Evolutionary conservation across 1,140 invertebrate species (phyloP), one percentile per base, ranked within the genome.

Genomic region (Drosophila nannoptera): DNA sequence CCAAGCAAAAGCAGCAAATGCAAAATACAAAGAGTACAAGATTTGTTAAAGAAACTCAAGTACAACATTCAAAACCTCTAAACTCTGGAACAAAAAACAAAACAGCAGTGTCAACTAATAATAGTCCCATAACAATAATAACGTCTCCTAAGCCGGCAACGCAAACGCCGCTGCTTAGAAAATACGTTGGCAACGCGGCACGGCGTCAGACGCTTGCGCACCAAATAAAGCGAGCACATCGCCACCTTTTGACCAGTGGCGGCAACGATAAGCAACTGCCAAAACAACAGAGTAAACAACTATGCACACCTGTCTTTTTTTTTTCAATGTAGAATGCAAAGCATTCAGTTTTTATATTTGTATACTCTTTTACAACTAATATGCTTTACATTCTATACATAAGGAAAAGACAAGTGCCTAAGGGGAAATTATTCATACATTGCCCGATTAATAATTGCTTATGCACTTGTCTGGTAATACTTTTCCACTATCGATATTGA

Each of bases 171-270:
- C 22, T 65, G 60, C 56, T 70, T 12, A 86, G 78, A 63, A 67
- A 71, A 61, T 69, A 67, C 22, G 65, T 80, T 66, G 69, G 69
- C 70, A 80, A 67, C 69, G 80, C 77, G 52, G 46, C 77, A 38
- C 70, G 87, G 49, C 70, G 82, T n/a, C 80, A 83, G 58, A 60
- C 78, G 8, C 40, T 84, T 67, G 83, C 78, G 11, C 77, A 87
- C 45, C 87, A 89, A 83, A 80, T 88, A 48, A 88, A 88, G 56
- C 81, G 87, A 5, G 87, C 87, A 8, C 81, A 89, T 65, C 87
- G 87, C 50, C 87, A 89, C 72, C 72, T 89, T 66, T 72, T 89
- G 46, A 88, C 81, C 7, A 88, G 87, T 60, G 75, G 80, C 16
- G 87, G 87, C 52, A 71, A 76, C 63, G 87, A 88, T 42, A 86